Conservation (phyloP, 2,797 vertebrate genomes). For the Macrochelys suwanniensis region DNA sequence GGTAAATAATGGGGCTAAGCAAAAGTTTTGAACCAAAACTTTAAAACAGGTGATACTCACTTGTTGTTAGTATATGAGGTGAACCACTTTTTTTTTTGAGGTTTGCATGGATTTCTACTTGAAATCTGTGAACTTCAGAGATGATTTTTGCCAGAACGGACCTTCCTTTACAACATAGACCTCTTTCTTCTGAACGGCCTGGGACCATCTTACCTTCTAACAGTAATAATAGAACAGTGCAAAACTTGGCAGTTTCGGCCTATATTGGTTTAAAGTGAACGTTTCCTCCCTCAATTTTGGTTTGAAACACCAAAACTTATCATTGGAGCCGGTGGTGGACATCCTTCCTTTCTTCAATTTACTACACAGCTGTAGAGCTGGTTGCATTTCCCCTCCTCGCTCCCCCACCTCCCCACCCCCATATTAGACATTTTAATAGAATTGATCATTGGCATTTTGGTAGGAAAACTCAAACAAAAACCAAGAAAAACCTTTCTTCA, state of each 20-base stretch:
- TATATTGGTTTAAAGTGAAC: neutral
- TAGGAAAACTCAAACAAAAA: neutral
- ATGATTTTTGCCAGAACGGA: neutral
- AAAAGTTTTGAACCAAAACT: neutral
- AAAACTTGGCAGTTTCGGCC: neutral
- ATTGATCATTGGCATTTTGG: neutral
- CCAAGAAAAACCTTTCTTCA: neutral
- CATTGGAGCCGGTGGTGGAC: neutral
- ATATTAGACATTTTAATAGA: neutral
- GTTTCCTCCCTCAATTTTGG: neutral
- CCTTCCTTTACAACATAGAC: neutral
- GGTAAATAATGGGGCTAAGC: neutral
- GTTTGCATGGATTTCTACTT: neutral
- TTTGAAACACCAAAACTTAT: neutral
- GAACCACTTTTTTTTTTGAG: neutral
- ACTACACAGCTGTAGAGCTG: too few species aligned
- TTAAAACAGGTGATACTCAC: rapidly evolving
- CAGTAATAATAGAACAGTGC: neutral
- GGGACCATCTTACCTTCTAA: neutral
- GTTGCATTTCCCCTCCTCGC: too few species aligned
- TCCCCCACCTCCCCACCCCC: too few species aligned
- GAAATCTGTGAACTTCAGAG: neutral
- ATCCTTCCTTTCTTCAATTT: neutral
- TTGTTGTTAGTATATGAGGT: neutral
- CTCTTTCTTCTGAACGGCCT: neutral